Base-by-base conservation (phyloP, 2,888 invertebrate species). In the Zootermopsis nevadensis region DNA sequence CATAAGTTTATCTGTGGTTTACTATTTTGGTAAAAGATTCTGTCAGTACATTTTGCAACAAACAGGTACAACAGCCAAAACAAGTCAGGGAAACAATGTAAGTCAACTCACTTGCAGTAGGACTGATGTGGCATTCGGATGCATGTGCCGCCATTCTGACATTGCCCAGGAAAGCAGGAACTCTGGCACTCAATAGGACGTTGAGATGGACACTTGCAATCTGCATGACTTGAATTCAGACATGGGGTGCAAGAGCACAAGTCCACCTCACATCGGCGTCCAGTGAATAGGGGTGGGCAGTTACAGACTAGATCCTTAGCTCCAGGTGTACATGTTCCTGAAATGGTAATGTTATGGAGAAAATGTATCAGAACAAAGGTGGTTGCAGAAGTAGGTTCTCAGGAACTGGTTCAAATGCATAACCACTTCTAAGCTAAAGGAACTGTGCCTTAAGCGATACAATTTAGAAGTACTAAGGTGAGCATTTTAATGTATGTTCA, bases 101-200 rank as follows among this genome's bases (percentile, higher is more conserved):
- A 19, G 48, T 77, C 31, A 72, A 86, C 85, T 83, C 86, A 88
- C 88, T 87, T 90, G 87, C 93, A 93, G 85, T 91, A 88, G 19
- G 90, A 89, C 69, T 88, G 88, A 30, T 89, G 90, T 67, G 90
- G 89, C 72, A 90, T 89, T 53, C 90, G 87, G 24, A 90, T 89
- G 86, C 93, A 93, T 0, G 88, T 89, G 15, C 93, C 93, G 19
- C 91, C 91, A 87, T 93, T 92, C 77, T 90, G 88, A 87, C 93
- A 93, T 76, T 88, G 87, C 24, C 88, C 88, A 0, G 89, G 88
- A 85, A 91, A 91, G 35, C 89, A 89, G 38, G n/a, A 60, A 27
- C 19, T 24, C 31, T 35, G 42, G 82, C 86, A 85, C 35, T 83
- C 83, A 27, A 60, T 74, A 66, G 86, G 86, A 12, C 66, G 60